Evolutionary conservation across 2,113 vertebrate species (phyloP), one percentile per base, ranked within the genome.

Genomic region (Asarcornis scutulata): DNA sequence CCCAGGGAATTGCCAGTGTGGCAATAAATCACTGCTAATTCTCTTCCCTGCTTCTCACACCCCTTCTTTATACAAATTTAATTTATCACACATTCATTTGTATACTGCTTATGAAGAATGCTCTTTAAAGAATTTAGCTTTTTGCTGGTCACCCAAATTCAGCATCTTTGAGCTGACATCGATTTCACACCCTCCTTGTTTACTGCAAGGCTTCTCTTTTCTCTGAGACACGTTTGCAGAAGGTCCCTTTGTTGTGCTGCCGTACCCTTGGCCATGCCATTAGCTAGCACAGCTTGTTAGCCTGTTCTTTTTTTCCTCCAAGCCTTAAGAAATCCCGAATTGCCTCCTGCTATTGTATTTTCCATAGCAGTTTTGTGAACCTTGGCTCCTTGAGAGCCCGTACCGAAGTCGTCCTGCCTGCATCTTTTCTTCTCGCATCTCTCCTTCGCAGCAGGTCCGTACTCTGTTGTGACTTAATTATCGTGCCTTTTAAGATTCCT

Each of bases 21-120:
- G 77, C 93, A 91, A 95, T 95, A 97, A 97, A 96, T 95, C 91
- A 95, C 83, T 76, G 91, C 77, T 95, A 89, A 93, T 95, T 96
- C 91, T 92, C 89, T 66, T 91, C 86, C 66, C 69, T 34, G 66
- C 86, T 96, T 85, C 89, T 96, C 93, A 95, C 91, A 91, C 48
- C 86, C 67, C 69, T 95, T 75, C 88, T 89, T 94, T 86, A 88
- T 59, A 89, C 74, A 93, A 93, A 97, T 91, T 60, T 92, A 64
- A 91, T 93, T 93, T 93, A 92, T 91, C 86, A 82, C 83, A 86
- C 88, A 60, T 91, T 92, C 86, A 58, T 92, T 96, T 92, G 67
- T 72, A 60, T 66, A 13, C 69, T 50, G 69, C 58, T 92, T 91
- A 52, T 42, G 62, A 92, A n/a, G 46, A 85, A 69, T 0, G 4